Conservation (phyloP, 2,888 invertebrate species). For the Rhodophaea formosa region DNA sequence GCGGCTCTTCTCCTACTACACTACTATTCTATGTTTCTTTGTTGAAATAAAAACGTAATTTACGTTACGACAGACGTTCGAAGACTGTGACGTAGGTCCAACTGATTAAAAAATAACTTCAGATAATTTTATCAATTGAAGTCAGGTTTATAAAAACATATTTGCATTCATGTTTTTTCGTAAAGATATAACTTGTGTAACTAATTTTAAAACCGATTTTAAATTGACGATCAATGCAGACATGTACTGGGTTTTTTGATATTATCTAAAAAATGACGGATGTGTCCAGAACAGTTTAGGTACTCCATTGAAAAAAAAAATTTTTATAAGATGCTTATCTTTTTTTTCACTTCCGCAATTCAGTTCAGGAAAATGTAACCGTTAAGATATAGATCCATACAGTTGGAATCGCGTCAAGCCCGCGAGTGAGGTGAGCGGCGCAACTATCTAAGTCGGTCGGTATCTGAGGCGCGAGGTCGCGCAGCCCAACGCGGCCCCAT, state of each 20-base stretch:
- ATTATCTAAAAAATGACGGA: too few species aligned
- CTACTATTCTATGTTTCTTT: conserved; percentile 23
- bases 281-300: background rate
- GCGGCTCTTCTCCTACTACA: conserved; percentile 25
- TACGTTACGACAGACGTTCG: conserved; percentile 5
- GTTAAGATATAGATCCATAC: conserved; percentile 25
- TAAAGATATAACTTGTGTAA: background rate
- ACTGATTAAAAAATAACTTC: conserved; percentile 23
- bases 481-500: conserved; percentile 70
- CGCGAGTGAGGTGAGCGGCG: conserved; percentile 43
- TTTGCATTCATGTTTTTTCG: background rate
- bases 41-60: conserved; percentile 24
- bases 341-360: background rate
- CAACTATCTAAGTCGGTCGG: conserved; percentile 47
- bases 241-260: too few species aligned
- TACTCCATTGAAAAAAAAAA: background rate
- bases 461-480: conserved; percentile 52
- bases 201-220: too few species aligned
- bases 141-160: too few species aligned
- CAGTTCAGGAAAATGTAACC: conserved; percentile 9
- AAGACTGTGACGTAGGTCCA: background rate
- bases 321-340: background rate
- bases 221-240: too few species aligned
- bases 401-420: conserved; percentile 36
- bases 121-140: conserved; percentile 18